Evolutionary conservation across 2,797 vertebrate species (phyloP).

Genomic region (Lagothrix lagotricha): DNA sequence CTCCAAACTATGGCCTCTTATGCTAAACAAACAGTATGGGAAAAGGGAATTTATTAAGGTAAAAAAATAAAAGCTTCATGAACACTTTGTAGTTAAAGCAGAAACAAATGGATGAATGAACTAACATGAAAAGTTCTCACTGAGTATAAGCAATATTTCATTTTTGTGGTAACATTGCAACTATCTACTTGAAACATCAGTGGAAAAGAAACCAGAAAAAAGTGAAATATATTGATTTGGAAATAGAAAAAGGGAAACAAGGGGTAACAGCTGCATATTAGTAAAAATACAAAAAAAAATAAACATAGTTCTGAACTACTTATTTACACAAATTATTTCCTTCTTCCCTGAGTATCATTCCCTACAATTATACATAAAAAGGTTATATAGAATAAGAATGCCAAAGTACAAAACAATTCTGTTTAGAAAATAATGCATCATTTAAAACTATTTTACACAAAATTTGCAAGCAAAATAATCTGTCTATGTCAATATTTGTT

Average conservation of each 20-base stretch:
- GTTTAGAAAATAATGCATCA: background rate
- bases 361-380: background rate
- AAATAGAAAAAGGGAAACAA: background rate
- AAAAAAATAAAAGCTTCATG: background rate
- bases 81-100: background rate
- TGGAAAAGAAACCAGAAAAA: background rate
- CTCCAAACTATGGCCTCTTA: background rate
- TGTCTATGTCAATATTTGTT: slow-evolving; percentile 35
- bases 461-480: background rate
- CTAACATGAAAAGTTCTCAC: background rate
- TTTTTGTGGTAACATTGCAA: background rate
- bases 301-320: background rate
- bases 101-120: background rate
- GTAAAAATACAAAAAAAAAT: background rate
- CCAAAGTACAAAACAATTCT: background rate
- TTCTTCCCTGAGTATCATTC: background rate
- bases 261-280: background rate
- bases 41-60: background rate
- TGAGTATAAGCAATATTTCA: background rate
- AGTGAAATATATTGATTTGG: background rate
- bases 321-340: background rate
- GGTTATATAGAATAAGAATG: background rate
- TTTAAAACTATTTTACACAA: slow-evolving; percentile 3
- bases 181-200: background rate
- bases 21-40: background rate